Base-by-base conservation (phyloP, 2,113 vertebrate genomes). In the Cyrtonyx montezumae region DNA sequence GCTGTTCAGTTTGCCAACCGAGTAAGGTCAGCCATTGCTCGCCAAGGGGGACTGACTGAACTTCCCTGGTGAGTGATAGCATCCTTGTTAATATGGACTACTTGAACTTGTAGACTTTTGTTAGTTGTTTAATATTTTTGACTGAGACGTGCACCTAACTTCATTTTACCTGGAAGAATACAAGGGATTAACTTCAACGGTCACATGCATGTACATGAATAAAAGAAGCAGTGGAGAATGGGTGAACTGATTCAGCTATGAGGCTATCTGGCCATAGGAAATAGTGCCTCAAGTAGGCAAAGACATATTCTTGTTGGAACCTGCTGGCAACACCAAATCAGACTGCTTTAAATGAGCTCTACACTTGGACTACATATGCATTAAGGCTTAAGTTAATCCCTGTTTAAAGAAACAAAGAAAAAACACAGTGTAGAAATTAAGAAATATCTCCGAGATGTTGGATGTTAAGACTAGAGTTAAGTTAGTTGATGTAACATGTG, bases 1-100 rank as follows among this genome's bases (percentile, higher is more conserved):
- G 99, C 99, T 2, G 98, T 98, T 76, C 98, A 98, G 48, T 99
- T 99, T 97, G 99, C 99, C 62, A 99, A 98, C 94, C 98, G 99
- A 95, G 99, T 99, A 61, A 99, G 97, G 75, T 99, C 99, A 26
- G 99, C 98, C 62, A 99, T 99, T 74, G 99, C 99, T 48, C 87
- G 28, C 19, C 98, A 98, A 96, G 99, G 99, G 95, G 99, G 99
- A 51, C 93, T 99, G 81, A 98, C 99, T 34, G 99, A 99, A 90
- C 97, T 99, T 73, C 96, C 98, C 8, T 99, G 99, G 99, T 99
- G 97, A 98, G 98, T 97, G 66, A 34, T 65, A 37, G 13, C 4
- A 18, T 69, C 20, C 8, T 49, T 30, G 20, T 62, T 69, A 53
- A 46, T 12, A 4, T 21, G 28, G 28, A 20, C 34, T 74, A 0